Base-by-base conservation (phyloP, 2,113 vertebrate species). In the Microcebus ravelobensis region DNA sequence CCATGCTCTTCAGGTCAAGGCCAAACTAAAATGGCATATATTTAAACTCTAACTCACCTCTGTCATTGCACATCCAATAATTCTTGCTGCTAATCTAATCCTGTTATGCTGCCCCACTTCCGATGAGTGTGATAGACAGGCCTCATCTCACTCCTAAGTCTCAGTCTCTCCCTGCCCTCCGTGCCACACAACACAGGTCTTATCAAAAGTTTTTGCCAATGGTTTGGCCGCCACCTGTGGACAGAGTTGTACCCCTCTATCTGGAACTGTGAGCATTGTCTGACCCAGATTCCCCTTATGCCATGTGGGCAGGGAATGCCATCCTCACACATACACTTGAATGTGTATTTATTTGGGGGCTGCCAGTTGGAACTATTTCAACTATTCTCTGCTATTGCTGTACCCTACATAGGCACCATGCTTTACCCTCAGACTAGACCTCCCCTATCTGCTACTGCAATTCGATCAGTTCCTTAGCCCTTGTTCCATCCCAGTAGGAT, bases 71-170 rank as follows among this genome's bases (percentile, higher is more conserved):
- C 6, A 6, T 80, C 70, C 65, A 52, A 27, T 13, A 25, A 0
- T 36, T 48, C 67, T 65, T 55, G 8, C 45, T 65, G 13, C 45
- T 59, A 21, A 45, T 48, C 25, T 29, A 25, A n/a, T 17, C 42
- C 39, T 31, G 25, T 52, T 68, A 18, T 4, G 3, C 27, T n/a
- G 12, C 57, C 93, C n/a, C 39, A 12, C 11, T 82, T 93, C 65
- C n/a, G 31, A 15, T 50, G 27, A 3, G 15, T 9, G 13, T 0
- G 4, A 7, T 0, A 15, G 4, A 6, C 0, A 15, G 48, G 27
- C n/a, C 15, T 65, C 21, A 12, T 76, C 21, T 91, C 48, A 74
- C 48, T 74, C 55, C 76, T 20, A 17, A 92, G 42, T 73, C 82
- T 89, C 27, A 8, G 1, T 52, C 48, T 67, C 29, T 4, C 29